These are phyloP conservation scores for Enteromius anoplus DNA, from an alignment of 2,797 vertebrate species.

Conservation along the genomic window DNA sequence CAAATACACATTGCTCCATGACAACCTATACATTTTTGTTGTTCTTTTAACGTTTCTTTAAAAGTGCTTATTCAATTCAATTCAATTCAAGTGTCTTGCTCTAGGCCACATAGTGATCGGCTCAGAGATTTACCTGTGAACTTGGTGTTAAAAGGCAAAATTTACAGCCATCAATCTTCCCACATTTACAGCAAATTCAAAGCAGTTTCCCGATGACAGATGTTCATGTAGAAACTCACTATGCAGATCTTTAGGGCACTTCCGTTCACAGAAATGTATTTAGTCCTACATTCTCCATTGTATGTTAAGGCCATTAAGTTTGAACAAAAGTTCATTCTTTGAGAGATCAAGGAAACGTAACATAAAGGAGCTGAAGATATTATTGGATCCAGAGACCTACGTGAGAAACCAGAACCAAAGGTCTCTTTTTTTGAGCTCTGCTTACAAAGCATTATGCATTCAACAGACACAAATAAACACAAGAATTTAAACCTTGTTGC, in stretches of 20 bases:
- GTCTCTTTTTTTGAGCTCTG: background rate
- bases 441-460: background rate
- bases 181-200: background rate
- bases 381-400: background rate
- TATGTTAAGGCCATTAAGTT: background rate
- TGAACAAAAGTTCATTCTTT: background rate
- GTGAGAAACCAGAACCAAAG: background rate
- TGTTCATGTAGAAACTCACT: background rate
- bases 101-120: no score
- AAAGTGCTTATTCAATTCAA: no score
- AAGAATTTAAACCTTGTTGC: conserved; percentile 2
- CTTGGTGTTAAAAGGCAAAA: background rate
- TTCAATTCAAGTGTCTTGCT: no score
- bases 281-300: background rate
- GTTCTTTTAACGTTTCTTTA: no score
- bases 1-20: no score
- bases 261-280: conserved; percentile 4
- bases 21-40: no score
- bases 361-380: background rate
- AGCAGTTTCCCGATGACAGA: background rate
- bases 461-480: conserved; percentile 16
- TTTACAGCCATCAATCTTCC: background rate
- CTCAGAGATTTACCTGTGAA: background rate
- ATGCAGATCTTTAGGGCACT: background rate
- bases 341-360: background rate